phyloP scores from a whole-genome alignment of 2,888 invertebrate genomes.

The Caenorhabditis panamensis region DNA sequence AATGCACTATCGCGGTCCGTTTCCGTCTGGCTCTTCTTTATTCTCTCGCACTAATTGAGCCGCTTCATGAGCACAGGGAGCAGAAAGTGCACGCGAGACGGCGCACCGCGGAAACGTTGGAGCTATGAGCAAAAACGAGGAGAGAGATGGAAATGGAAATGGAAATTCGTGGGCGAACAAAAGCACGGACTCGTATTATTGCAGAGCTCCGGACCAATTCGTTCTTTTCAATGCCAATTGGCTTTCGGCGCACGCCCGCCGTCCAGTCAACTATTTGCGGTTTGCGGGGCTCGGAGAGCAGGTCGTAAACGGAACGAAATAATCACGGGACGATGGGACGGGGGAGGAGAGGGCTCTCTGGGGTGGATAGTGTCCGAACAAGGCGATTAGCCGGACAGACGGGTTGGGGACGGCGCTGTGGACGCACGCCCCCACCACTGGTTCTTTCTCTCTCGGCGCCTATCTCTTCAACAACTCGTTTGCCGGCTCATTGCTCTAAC shows the following conservation, averaged over 20 bases:
- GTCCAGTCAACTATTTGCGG: conserved; percentile 35
- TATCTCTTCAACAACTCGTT: conserved; percentile 58
- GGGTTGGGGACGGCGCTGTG: neutral
- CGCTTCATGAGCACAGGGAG: conserved; percentile 10
- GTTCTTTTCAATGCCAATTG: conserved; percentile 43
- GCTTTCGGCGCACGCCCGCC: conserved; percentile 27
- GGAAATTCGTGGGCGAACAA: conserved; percentile 28
- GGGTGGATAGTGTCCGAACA: conserved; percentile 32
- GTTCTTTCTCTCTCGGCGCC: conserved; percentile 31
- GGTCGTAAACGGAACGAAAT: conserved; percentile 34
- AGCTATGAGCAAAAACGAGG: conserved; percentile 11
- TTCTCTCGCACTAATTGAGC: conserved; percentile 26
- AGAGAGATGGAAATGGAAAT: conserved; percentile 2
- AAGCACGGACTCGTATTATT: conserved; percentile 40
- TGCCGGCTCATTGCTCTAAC: conserved; percentile 62
- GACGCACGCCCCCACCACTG: neutral
- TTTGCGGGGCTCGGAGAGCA: neutral
- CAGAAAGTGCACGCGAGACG: conserved; percentile 12
- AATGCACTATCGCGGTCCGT: conserved; percentile 4
- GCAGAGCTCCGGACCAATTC: conserved; percentile 44
- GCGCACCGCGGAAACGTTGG: neutral
- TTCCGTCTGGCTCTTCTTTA: neutral
- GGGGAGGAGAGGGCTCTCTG: no score
- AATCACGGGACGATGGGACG: conserved; percentile 34
- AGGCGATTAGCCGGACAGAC: conserved; percentile 39